phyloP scores from a whole-genome alignment of 2,113 vertebrate genomes.

The Pterocles burchelli region DNA sequence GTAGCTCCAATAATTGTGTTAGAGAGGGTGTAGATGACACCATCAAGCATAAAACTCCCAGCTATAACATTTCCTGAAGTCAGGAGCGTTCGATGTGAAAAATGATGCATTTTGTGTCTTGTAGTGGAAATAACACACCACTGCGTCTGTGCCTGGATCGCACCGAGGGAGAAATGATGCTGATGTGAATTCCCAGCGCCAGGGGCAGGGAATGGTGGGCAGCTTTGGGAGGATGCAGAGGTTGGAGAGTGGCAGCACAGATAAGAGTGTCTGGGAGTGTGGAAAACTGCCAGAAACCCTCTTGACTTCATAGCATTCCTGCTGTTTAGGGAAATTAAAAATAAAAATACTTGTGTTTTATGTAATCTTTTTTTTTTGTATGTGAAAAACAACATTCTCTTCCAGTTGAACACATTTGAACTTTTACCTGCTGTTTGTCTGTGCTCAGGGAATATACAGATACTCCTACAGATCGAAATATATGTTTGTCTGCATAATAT shows the following conservation, averaged over 20 bases:
- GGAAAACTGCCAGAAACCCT: not conserved
- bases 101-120: not conserved
- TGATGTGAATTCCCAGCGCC: fast-evolving
- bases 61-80: not conserved
- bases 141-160: fast-evolving
- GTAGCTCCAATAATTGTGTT: not conserved
- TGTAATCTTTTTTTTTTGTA: too few species aligned
- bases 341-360: too few species aligned
- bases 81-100: not conserved
- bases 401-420: not conserved
- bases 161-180: too few species aligned
- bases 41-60: not conserved
- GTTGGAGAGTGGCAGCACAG: not conserved
- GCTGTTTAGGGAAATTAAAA: too few species aligned
- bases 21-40: not conserved
- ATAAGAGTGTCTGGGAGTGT: not conserved
- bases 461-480: not conserved
- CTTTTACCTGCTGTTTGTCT: not conserved
- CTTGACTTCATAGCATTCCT: too few species aligned
- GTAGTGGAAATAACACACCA: not conserved
- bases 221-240: fast-evolving
- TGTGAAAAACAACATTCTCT: fast-evolving
- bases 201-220: fast-evolving
- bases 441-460: not conserved
- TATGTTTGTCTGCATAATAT: not conserved